Base-by-base conservation (phyloP, 2,113 vertebrate genomes). In the Festucalex cinctus region DNA sequence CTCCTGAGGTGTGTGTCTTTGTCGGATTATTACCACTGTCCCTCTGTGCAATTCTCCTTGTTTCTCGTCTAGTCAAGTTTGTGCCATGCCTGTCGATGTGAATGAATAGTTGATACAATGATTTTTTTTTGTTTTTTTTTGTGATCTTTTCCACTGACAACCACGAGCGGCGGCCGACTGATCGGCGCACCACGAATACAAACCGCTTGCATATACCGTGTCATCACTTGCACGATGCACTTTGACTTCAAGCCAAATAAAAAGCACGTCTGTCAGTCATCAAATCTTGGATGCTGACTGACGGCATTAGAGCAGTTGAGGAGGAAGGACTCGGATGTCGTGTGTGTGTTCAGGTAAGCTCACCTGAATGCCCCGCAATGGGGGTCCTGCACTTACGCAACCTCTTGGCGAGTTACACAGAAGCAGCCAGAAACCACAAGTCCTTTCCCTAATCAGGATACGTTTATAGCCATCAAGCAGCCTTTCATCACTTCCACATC, bases 311-410 rank as follows among this genome's bases (percentile, higher is more conserved):
- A 71, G 77, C 75, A 88, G 84, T 86, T 61, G 56, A 76, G 73
- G 77, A 72, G 79, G 85, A 74, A 72, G 68, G 75, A 86, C 65
- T 77, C 2, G 28, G 28, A 32, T 32, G 28, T 32, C 28, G 39
- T 60, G 66, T 85, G 82, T 85, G 79, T 86, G 81, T 70, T 75
- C 74, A 79, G 69, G 81, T 82, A 86, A 86, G 70, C 77, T 83
- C 75, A 85, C 83, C 83, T 87, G 73, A 88, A 84, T 82, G 71
- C 78, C 73, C 62, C 41, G 9, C 20, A 80, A 75, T 77, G 74
- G 66, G 66, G 65, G 64, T 26, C 73, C 80, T 48, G 32, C 17
- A 16, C 69, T 66, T 77, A 84, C 83, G 85, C 84, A 84, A 70
- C 22, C 72, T 46, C 56, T 54, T 51, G 59, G 65, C 48, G 51